A percentile compares a stretch with the other conserved stretches of the same genome.
Conservation (phyloP, 2,113 vertebrate genomes). For the Hipposideros armiger region DNA sequence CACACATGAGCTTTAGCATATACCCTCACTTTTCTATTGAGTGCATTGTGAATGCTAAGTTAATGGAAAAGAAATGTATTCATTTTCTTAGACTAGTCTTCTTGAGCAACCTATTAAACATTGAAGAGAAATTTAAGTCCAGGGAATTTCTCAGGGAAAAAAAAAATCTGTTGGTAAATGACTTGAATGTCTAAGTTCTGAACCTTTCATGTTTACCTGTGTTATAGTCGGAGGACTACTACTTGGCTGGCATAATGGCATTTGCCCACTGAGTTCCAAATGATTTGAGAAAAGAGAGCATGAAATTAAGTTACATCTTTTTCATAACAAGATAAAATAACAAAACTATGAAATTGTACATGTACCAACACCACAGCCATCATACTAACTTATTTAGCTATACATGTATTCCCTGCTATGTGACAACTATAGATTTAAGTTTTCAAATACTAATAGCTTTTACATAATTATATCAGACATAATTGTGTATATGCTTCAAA, state of each 20-base stretch:
- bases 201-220: conserved; percentile 69
- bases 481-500: conserved; percentile 7
- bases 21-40: not conserved
- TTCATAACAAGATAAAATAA: conserved; percentile 78
- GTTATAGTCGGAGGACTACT: conserved; percentile 63
- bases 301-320: conserved; percentile 85
- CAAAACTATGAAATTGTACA: conserved; percentile 58
- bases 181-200: conserved; percentile 12
- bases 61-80: not conserved
- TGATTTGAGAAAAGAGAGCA: conserved; percentile 84
- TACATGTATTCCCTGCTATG: conserved; percentile 64
- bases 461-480: not conserved
- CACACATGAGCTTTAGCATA: not conserved
- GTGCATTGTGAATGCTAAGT: not conserved
- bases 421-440: not conserved
- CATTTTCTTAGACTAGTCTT: conserved; percentile 5
- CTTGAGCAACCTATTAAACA: conserved; percentile 27
- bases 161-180: not conserved
- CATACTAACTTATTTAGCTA: conserved; percentile 83
- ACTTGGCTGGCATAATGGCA: conserved; percentile 72
- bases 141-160: not conserved
- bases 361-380: conserved; percentile 48
- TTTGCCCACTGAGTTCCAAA: conserved; percentile 79
- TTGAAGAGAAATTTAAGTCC: conserved; percentile 35
- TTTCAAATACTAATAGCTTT: conserved; percentile 45